Evolutionary conservation across 2,113 vertebrate genomes (phyloP), one percentile per base, ranked within the genome.

Genomic region (Boleophthalmus pectinirostris): DNA sequence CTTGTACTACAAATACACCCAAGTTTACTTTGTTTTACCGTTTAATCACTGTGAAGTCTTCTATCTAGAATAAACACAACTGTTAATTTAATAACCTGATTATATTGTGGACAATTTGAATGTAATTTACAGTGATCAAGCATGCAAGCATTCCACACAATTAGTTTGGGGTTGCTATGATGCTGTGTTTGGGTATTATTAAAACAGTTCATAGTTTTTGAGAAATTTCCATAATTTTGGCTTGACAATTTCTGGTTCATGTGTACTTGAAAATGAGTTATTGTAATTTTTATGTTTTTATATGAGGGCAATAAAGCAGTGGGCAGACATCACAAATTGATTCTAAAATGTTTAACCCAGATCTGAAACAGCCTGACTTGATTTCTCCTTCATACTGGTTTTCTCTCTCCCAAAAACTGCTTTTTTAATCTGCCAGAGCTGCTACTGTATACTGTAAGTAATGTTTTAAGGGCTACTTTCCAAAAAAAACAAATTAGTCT

Each of bases 291-390:
- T 45, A 46, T 66, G 38, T 45, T 66, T 66, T 29, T 72, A 70
- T 74, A 65, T 47, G 66, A 51, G 54, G 25, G 72, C 46, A 72
- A 66, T 64, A 38, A 69, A 74, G 60, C 47, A 16, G 68, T 12
- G 23, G 35, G 16, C n/a, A 49, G 51, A 64, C 78, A 73, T 70
- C 53, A 73, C 38, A 20, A 57, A 20, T 18, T 29, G 65, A 67
- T 58, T 60, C 14, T 84, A 60, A 86, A 87, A 84, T 82, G 85
- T 88, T 82, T 66, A 86, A 24, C 63, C 73, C 71, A 54, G 47
- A 69, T 57, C 72, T 78, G 69, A 86, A 68, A 86, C 53, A 21
- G 21, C 43, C 73, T 23, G 69, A 56, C 20, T 12, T 71, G 38
- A 70, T 87, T 77, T 61, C 66, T 76, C 60, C 72, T 64, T n/a